phyloP scores from a whole-genome alignment of 2,113 vertebrate genomes.

The Sphyrna mokarran region DNA sequence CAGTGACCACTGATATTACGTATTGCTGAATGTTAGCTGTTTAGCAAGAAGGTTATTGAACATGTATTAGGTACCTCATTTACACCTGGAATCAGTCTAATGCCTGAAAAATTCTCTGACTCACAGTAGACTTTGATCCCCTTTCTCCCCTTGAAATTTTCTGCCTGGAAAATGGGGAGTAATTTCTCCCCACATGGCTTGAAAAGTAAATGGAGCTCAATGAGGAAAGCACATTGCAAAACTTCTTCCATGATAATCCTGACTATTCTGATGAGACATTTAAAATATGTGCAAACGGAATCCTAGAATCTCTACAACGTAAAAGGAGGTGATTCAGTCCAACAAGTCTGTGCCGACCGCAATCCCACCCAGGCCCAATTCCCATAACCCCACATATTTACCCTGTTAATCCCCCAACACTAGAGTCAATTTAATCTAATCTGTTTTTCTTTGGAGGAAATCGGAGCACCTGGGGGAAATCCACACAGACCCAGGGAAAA shows the following conservation, averaged over 20 bases:
- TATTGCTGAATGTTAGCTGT: not conserved
- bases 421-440: too few species aligned
- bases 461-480: too few species aligned
- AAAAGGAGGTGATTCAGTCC: too few species aligned
- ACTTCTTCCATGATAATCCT: not conserved
- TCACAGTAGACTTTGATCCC: not conserved
- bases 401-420: too few species aligned
- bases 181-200: not conserved
- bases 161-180: not conserved
- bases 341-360: too few species aligned
- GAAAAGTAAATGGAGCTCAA: not conserved
- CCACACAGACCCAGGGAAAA: too few species aligned
- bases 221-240: not conserved
- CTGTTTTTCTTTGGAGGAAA: too few species aligned
- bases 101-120: not conserved
- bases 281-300: not conserved
- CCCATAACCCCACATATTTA: too few species aligned
- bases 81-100: not conserved
- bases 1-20: not conserved
- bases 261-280: not conserved
- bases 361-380: too few species aligned
- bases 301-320: too few species aligned
- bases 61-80: not conserved
- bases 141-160: not conserved
- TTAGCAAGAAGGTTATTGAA: not conserved